Percentiles rank a stretch among this genome's conserved stretches.
These are phyloP conservation scores for Lissonota sp. DNA, from an alignment of 2,888 invertebrate species.

Conservation along the genomic window DNA sequence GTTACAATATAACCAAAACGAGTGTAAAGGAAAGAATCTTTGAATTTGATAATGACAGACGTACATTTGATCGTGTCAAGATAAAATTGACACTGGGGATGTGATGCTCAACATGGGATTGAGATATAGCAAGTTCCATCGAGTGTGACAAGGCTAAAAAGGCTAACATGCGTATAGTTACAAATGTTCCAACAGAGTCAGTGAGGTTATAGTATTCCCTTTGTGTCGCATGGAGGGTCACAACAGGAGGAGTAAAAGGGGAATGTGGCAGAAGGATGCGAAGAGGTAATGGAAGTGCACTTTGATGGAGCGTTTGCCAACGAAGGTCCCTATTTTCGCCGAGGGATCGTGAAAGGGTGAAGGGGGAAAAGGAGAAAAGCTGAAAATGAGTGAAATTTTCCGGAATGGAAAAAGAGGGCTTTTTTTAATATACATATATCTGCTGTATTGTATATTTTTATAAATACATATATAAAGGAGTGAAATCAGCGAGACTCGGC, in stretches of 20 bases:
- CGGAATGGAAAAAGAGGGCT: background rate
- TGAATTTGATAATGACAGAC: too few relatives aligned
- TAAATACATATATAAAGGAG: background rate
- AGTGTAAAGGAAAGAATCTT: too few relatives aligned
- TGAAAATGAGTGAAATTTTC: background rate
- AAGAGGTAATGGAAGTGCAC: constrained; percentile 27
- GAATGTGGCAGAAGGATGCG: background rate
- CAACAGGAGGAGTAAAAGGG: too few relatives aligned
- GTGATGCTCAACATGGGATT: too few relatives aligned
- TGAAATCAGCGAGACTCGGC: constrained; percentile 12
- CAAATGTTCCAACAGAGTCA: constrained; percentile 15
- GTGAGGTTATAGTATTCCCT: constrained; percentile 42
- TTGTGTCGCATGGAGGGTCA: constrained; percentile 17
- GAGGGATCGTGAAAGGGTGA: constrained; percentile 14
- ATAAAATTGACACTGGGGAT: too few relatives aligned
- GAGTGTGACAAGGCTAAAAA: too few relatives aligned
- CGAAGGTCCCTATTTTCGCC: constrained; percentile 22
- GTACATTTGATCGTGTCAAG: too few relatives aligned
- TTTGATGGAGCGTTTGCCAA: constrained; percentile 23
- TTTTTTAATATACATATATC: background rate
- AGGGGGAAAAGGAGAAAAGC: constrained; percentile 22
- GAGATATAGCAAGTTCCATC: too few relatives aligned
- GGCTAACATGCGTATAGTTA: background rate
- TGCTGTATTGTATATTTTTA: background rate
- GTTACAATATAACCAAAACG: too few relatives aligned